Base-by-base conservation (phyloP, 2,888 invertebrate genomes). In the Cantharis rustica region DNA sequence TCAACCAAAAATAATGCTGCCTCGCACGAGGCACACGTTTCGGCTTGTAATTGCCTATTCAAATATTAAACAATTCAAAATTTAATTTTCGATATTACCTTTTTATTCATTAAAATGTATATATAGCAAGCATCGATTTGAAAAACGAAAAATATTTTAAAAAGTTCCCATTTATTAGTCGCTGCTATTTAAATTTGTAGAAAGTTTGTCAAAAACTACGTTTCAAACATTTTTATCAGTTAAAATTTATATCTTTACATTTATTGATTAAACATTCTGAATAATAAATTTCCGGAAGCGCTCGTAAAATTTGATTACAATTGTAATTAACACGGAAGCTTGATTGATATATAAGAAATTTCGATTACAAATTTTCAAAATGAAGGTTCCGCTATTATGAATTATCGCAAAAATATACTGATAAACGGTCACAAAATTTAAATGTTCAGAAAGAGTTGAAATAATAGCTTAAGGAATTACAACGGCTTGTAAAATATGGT, bases 251-350 rank as follows among this genome's bases (percentile, higher is more conserved):
- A 20, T 23, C 64, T 66, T 66, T 66, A 20, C 64, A 20, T 66
- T 66, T 66, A 66, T 66, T 20, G 64, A 66, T 66, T 66, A 66
- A 66, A 66, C 64, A 66, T 66, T 66, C 64, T 66, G 23, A 66
- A 66, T 66, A 66, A 66, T 66, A 66, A 66, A 66, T 66, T 66
- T 66, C 17, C 64, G 64, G 64, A 66, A 66, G 23, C 64, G 64
- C 64, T 66, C 64, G 64, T 66, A 66, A 66, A 66, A 66, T 66
- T 66, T 66, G 64, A 66, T 66, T 66, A 66, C 64, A 66, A 20
- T 66, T 66, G 17, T 66, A 66, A 66, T 66, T 66, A 66, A 66
- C 64, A 66, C 64, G 64, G 64, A 17, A 66, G 23, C 64, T 23
- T 66, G 64, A 66, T 66, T 66, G 64, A 66, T 66, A 66, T 66